Base-by-base conservation (phyloP, 2,797 vertebrate species). In the Neostethus bicornis region DNA sequence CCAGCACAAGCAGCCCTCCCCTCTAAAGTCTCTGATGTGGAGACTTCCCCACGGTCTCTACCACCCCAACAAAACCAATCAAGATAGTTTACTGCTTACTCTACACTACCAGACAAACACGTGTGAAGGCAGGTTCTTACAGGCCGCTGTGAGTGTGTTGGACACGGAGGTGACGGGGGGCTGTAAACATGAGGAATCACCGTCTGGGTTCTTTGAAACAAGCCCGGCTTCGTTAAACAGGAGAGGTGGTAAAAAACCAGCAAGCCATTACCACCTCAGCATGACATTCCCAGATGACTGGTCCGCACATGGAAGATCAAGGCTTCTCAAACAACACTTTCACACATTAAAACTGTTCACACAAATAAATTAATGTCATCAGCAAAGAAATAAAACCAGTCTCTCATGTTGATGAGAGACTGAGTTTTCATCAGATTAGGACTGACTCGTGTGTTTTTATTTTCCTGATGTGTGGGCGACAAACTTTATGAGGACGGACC, bases 151-250 rank as follows among this genome's bases (percentile, higher is more conserved):
- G 65, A 71, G 65, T 56, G 42, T 48, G 51, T 66, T 31, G 41
- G 31, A 55, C 16, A 11, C 34, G 14, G 24, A 7, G 28, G 45
- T 8, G n/a, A 45, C 45, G 32, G 32, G 32, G 32, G 58, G 9
- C 75, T 80, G 26, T 80, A 76, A 85, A 86, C 41, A 60, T 57
- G 71, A 79, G 73, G 79, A 58, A 64, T 48, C 61, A 60, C 74
- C 70, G 80, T 79, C 85, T 74, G 75, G 64, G 14, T 64, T 64
- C 70, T 79, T 86, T 85, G 47, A 83, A 84, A 64, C 42, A 77
- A 83, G 84, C 68, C 34, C 35, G 50, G 47, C 55, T 56, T 41
- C 45, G 53, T 73, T 52, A 39, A 55, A 57, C 48, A 34, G 75
- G 54, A 65, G 62, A 64, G 51, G 70, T 45, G 68, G 56, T 45